A percentile compares a stretch with the other conserved stretches of the same genome.
Evolutionary conservation across 2,113 vertebrate species (phyloP).

Genomic region (Cariama cristata): DNA sequence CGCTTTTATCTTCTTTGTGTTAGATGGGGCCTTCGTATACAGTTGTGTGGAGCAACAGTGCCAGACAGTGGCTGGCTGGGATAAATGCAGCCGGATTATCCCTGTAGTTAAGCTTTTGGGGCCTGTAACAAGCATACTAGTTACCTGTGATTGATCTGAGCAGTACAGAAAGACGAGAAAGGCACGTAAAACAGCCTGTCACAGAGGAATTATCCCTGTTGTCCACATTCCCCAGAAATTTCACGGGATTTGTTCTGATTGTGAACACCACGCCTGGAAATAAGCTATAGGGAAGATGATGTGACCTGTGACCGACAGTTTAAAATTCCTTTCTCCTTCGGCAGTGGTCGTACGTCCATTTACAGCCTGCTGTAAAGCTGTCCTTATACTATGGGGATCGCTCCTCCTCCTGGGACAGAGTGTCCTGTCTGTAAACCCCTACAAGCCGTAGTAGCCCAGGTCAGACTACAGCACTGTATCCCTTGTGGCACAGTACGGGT

Average conservation of each 20-base stretch:
- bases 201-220: not conserved
- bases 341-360: not conserved
- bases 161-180: not conserved
- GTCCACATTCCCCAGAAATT: not conserved
- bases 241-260: not conserved
- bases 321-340: not conserved
- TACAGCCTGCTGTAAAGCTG: not conserved
- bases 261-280: not conserved
- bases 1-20: not conserved
- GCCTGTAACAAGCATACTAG: not conserved
- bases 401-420: not conserved
- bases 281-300: not conserved
- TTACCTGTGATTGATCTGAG: not conserved
- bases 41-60: conserved; percentile 25
- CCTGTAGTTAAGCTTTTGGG: not conserved
- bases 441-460: accelerated
- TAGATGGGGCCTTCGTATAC: not conserved
- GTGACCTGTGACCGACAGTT: not conserved
- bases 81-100: conserved; percentile 16
- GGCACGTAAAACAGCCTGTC: accelerated
- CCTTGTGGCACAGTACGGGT: too few species aligned
- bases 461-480: not conserved
- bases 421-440: not conserved
- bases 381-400: not conserved
- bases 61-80: conserved; percentile 30